Evolutionary conservation across 2,113 vertebrate genomes (phyloP), one percentile per base, ranked within the genome.

Genomic region (Lathamus discolor): DNA sequence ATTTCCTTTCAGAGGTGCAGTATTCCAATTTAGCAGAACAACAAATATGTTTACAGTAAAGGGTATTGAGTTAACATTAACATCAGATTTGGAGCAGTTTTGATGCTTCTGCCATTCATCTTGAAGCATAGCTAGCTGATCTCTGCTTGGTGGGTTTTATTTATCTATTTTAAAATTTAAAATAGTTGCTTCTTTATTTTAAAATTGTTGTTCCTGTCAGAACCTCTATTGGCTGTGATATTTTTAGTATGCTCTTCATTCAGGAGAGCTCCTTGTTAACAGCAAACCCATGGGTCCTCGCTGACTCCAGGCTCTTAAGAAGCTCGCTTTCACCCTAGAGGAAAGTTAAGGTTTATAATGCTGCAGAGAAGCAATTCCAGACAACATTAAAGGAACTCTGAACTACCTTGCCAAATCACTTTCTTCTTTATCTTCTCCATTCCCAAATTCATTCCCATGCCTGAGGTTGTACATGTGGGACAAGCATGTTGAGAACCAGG

Each of bases 251-350:
- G 5, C 51, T 73, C 25, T 78, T 75, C 59, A 55, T 67, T 73
- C 4, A 64, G 27, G 16, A 75, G 14, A 57, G 19, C 7, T 82
- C 17, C 69, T 76, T 77, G 31, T 52, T 44, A 83, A 59, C 22
- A 55, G 15, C 14, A 59, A 75, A 63, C 12, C 39, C n/a, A 25
- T 13, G 10, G 8, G 13, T 75, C 28, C 6, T 54, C 27, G 51
- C 31, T 70, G 25, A 61, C 14, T 46, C 13, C 10, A 63, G 37
- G 39, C 59, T 84, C 70, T 93, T 39, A 75, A 64, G 8, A 46
- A 64, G 10, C 3, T 0, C 28, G 0, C 37, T 87, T 64, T 64
- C 8, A 68, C 8, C 8, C 10, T 9, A 4, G 48, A 27, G 35
- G 20, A 35, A 83, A 72, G 9, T 67, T 64, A 66, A 87, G 23